Conservation (phyloP, 2,113 vertebrate genomes). For the Rousettus leschenaultii region DNA sequence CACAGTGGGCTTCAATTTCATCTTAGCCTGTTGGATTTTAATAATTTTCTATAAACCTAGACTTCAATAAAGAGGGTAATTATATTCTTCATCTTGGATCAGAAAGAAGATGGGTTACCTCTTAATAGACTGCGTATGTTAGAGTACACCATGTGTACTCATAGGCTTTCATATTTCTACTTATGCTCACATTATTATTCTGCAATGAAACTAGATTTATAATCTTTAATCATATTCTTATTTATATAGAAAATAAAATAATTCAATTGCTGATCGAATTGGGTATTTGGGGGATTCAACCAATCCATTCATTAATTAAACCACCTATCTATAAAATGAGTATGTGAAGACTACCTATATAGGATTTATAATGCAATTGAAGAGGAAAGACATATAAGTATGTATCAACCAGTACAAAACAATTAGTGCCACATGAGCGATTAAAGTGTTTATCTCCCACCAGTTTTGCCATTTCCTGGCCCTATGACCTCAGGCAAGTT, state of each 20-base stretch:
- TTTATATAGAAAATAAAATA: background rate
- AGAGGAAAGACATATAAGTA: background rate
- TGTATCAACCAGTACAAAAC: accelerated
- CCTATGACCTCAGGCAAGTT: background rate
- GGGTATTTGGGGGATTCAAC: background rate
- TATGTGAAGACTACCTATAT: too few relatives aligned
- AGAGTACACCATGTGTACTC: accelerated
- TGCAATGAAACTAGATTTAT: background rate
- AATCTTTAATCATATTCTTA: background rate
- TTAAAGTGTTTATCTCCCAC: background rate
- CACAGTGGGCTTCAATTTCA: background rate
- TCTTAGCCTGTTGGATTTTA: background rate
- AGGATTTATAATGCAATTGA: too few relatives aligned
- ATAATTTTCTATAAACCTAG: background rate
- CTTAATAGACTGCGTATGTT: too few relatives aligned
- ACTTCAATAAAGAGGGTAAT: background rate
- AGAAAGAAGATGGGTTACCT: accelerated
- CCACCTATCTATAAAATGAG: accelerated
- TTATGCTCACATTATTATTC: accelerated
- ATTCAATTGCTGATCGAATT: too few relatives aligned
- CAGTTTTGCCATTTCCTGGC: background rate
- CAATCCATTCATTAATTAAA: background rate
- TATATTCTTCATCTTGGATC: background rate
- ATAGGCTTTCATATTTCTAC: accelerated
- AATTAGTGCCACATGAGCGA: background rate